Evolutionary conservation across 64 coral and sea anemone genomes (phyloP).

Genomic region (Dendrophyllia cribrosa): DNA sequence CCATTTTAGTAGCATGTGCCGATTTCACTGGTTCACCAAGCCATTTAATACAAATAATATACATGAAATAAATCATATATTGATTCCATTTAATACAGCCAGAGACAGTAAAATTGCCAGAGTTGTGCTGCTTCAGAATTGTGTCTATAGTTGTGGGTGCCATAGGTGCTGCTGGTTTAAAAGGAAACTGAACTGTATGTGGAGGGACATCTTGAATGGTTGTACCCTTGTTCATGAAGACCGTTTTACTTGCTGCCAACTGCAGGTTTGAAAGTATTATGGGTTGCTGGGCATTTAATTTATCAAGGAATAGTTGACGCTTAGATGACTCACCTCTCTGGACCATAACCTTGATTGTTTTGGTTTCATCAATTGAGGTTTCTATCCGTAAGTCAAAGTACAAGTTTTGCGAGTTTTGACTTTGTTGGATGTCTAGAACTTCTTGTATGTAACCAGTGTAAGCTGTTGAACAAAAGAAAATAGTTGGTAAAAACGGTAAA

Average conservation of each 20-base stretch:
- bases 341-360: background rate
- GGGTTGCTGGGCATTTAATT: background rate
- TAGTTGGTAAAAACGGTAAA: too few species aligned
- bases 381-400: background rate
- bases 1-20: background rate
- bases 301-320: background rate
- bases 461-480: background rate
- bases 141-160: background rate
- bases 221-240: background rate
- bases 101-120: too few species aligned
- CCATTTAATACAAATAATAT: background rate
- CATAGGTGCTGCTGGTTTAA: background rate
- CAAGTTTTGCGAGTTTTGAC: background rate
- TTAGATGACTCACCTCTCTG: background rate
- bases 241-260: background rate
- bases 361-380: background rate
- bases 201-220: background rate
- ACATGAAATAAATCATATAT: too few species aligned
- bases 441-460: background rate
- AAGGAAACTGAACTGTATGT: background rate
- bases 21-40: background rate
- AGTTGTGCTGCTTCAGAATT: background rate
- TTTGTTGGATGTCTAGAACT: too few species aligned
- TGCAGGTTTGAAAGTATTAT: slow-evolving; percentile 1
- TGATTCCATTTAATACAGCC: too few species aligned